Base-by-base conservation (phyloP, 1,140 invertebrate genomes). In the Sycophila sp. region DNA sequence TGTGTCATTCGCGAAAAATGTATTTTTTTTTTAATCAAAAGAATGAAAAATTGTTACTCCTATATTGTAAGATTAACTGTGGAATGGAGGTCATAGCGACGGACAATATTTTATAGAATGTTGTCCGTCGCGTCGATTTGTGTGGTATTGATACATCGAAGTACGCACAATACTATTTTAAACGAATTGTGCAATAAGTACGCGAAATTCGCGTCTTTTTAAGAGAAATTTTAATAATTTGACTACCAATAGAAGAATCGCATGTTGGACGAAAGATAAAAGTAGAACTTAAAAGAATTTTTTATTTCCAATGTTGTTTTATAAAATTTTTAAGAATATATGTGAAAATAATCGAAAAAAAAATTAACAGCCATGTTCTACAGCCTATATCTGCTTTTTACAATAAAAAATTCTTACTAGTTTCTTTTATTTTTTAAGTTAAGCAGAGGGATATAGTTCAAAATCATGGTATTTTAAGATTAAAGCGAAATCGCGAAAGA, bases 1-100 rank as follows among this genome's bases (percentile, higher is more conserved):
- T n/a, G n/a, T n/a, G n/a, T n/a, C n/a, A n/a, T n/a, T n/a, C n/a
- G n/a, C n/a, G n/a, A n/a, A n/a, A n/a, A n/a, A n/a, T n/a, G n/a
- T n/a, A n/a, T n/a, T n/a, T 28, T 53, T 53, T 53, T 28, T 28
- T 68, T 59, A 68, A 69, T 69, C 66, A 69, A 69, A 69, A 69
- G 22, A 69, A 60, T 34, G 45, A 69, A n/a, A n/a, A n/a, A n/a
- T n/a, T n/a, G n/a, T n/a, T n/a, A n/a, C n/a, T n/a, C n/a, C n/a
- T n/a, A n/a, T n/a, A n/a, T n/a, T n/a, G n/a, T n/a, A n/a, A n/a
- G n/a, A n/a, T n/a, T n/a, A n/a, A n/a, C n/a, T n/a, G n/a, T n/a
- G n/a, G n/a, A n/a, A n/a, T n/a, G n/a, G n/a, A n/a, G n/a, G n/a
- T n/a, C n/a, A n/a, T n/a, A n/a, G n/a, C n/a, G n/a, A n/a, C n/a